Conservation (phyloP, 2,797 vertebrate species). For the Rhinoraja longicauda region DNA sequence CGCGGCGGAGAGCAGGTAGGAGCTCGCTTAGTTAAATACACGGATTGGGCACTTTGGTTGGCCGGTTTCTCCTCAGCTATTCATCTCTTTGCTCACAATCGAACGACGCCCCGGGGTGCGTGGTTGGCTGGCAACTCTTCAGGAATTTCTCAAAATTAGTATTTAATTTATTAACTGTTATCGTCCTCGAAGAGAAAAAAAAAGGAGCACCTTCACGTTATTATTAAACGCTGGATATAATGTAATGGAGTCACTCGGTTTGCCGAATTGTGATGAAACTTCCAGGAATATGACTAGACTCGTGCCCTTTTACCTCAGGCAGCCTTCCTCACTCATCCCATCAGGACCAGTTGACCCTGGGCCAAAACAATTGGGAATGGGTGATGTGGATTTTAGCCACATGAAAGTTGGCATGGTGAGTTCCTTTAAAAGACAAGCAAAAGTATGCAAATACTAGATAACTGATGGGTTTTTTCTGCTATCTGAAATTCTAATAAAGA, state of each 20-base stretch:
- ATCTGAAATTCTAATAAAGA: neutral
- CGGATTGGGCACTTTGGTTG: neutral
- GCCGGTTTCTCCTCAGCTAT: neutral
- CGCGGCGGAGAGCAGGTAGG: neutral
- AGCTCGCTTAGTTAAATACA: too few relatives aligned
- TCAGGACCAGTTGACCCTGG: too few relatives aligned
- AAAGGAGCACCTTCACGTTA: too few relatives aligned
- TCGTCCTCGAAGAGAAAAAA: too few relatives aligned
- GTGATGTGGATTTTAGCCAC: too few relatives aligned
- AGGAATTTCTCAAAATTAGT: too few relatives aligned
- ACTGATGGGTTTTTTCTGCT: neutral
- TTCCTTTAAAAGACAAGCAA: neutral
- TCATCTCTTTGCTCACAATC: neutral
- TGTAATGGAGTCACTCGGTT: neutral
- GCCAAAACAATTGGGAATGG: too few relatives aligned
- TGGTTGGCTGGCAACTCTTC: neutral
- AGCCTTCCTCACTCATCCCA: too few relatives aligned
- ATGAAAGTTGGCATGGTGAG: too few relatives aligned
- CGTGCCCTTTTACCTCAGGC: too few relatives aligned
- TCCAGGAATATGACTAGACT: neutral
- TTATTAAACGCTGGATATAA: neutral
- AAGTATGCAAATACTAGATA: neutral
- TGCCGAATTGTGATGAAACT: neutral
- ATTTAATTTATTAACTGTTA: too few relatives aligned
- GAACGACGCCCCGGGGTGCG: neutral